These are phyloP conservation scores for Lingula anatina DNA, from an alignment of 2,888 invertebrate genomes.

Conservation along the genomic window DNA sequence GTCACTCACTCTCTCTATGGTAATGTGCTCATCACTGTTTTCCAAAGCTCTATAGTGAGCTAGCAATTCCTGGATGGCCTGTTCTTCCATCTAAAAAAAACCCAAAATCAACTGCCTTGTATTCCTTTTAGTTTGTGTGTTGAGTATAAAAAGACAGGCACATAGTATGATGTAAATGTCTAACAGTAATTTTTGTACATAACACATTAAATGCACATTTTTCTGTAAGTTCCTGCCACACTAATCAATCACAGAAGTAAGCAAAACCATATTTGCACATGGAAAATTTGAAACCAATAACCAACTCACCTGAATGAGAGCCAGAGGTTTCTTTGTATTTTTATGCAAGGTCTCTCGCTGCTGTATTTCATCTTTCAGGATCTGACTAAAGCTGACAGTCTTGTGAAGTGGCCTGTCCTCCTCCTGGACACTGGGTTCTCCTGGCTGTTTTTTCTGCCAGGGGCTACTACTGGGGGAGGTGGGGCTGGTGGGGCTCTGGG, in stretches of 20 bases:
- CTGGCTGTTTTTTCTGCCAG: conserved; percentile 14
- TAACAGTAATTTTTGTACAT: too few relatives aligned
- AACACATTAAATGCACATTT: too few relatives aligned
- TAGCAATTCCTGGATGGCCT: conserved; percentile 74
- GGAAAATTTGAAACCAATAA: too few relatives aligned
- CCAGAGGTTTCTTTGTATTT: conserved; percentile 68
- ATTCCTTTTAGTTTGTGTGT: neutral
- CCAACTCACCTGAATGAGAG: conserved; percentile 70
- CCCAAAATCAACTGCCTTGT: neutral
- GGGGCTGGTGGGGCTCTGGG: conserved; percentile 2
- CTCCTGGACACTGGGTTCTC: conserved; percentile 13
- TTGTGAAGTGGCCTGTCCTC: too few relatives aligned
- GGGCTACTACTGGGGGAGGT: conserved; percentile 18
- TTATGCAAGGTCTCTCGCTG: conserved; percentile 68
- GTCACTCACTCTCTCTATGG: conserved; percentile 61
- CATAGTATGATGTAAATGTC: too few relatives aligned
- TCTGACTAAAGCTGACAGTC: conserved; percentile 55
- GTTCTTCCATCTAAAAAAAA: conserved; percentile 70
- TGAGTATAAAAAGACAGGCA: too few relatives aligned
- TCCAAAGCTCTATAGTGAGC: conserved; percentile 69
- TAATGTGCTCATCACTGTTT: conserved; percentile 68
- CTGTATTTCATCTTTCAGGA: conserved; percentile 69
- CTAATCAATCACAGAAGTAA: too few relatives aligned
- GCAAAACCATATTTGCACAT: too few relatives aligned
- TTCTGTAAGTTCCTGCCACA: too few relatives aligned